Base-by-base conservation (phyloP, 2,113 vertebrate species). In the Rattus norvegicus region DNA sequence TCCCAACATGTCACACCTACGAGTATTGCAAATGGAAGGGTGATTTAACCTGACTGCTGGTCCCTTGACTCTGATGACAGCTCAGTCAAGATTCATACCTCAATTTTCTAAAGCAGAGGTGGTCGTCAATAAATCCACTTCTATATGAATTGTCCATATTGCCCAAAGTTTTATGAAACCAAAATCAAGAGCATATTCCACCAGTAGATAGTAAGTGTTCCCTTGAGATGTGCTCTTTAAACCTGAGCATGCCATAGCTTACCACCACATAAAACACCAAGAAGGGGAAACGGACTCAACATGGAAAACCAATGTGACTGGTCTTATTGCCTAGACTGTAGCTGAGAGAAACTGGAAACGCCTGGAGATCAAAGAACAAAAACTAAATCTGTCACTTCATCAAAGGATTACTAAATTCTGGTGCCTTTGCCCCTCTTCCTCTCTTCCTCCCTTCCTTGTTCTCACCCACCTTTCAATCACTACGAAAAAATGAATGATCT, bases 291-390 rank as follows among this genome's bases (percentile, higher is more conserved):
- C 90, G 67, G 70, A 94, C 90, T 94, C 87, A 69, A 72, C 95
- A 73, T 76, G 87, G 92, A 95, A 63, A 97, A 77, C 87, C 88
- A 96, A 3, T 67, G 52, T 47, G 77, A 56, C 70, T 87, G 92
- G 92, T 96, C 96, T 96, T 93, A 88, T 54, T 88, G 65, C 69
- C 92, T 79, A 63, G 47, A 47, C 17, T 86, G 91, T 72, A 95
- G 96, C 95, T 96, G 94, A 77, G 75, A 88, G 59, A 77, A 96
- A n/a, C 33, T 88, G 22, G 70, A 95, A 88, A 97, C 43, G 33
- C 30, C 36, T 65, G 52, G 91, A 92, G 94, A 94, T 83, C 88
- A 95, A 94, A 95, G 96, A 88, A 91, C 85, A 95, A 85, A 95
- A 59, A 86, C 81, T 94, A 91, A 96, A 94, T 95, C 75, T 69